phyloP scores from a whole-genome alignment of 2,113 vertebrate genomes.

The Tachycineta bicolor region DNA sequence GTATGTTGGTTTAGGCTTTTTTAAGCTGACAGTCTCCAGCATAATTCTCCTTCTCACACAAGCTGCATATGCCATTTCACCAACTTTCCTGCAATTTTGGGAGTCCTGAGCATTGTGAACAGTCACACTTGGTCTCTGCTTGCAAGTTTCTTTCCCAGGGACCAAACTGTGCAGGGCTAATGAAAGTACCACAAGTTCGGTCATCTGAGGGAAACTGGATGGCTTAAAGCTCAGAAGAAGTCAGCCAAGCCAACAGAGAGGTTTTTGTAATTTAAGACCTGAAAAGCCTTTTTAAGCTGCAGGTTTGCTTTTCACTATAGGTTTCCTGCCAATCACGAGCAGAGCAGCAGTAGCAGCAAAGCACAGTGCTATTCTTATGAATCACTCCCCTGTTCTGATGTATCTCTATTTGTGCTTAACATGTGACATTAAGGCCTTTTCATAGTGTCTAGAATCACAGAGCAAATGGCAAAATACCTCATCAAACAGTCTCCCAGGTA shows the following conservation, averaged over 20 bases:
- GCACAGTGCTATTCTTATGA: not conserved
- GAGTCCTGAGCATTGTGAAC: not conserved
- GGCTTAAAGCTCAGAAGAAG: not conserved
- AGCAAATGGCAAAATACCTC: conserved; percentile 6
- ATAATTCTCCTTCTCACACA: not conserved
- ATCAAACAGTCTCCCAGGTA: not conserved
- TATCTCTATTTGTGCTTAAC: conserved; percentile 16
- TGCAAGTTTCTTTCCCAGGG: not conserved
- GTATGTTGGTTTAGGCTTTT: not conserved
- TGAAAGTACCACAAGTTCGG: not conserved
- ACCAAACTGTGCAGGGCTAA: not conserved
- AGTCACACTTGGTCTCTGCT: not conserved
- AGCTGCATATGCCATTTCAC: not conserved
- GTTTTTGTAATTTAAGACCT: not conserved
- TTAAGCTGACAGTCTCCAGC: not conserved
- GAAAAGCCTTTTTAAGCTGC: not conserved
- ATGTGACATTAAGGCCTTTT: conserved; percentile 1
- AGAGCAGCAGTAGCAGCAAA: not conserved
- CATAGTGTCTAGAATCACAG: conserved; percentile 8
- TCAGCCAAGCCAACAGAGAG: not conserved
- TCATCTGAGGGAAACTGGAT: not conserved
- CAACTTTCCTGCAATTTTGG: not conserved
- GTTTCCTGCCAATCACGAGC: not conserved
- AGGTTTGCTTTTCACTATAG: not conserved
- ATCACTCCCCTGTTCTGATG: not conserved